Conservation (phyloP, 2,113 vertebrate genomes). For the Eurystomus gularis region DNA sequence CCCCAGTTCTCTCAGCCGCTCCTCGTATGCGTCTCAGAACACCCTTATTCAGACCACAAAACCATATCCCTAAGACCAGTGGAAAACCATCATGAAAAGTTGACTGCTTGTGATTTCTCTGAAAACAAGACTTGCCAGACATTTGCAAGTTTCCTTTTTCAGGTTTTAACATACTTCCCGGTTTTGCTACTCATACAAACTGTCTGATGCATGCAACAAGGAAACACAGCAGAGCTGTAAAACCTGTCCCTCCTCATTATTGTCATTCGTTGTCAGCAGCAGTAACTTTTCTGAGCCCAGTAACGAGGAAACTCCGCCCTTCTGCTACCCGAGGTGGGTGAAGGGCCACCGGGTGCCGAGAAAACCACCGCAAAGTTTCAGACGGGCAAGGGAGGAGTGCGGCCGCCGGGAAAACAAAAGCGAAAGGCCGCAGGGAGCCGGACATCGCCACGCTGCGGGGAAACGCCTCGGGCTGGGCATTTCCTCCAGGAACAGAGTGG, state of each 20-base stretch:
- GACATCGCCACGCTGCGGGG: background rate
- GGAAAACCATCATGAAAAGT: background rate
- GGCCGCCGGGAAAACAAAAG: background rate
- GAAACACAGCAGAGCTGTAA: background rate
- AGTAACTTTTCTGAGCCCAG: background rate
- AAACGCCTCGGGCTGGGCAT: fast-evolving
- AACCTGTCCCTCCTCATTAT: background rate
- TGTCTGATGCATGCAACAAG: background rate
- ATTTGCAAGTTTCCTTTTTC: background rate
- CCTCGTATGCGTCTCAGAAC: background rate
- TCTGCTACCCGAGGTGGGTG: fast-evolving
- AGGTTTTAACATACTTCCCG: background rate
- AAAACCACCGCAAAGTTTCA: background rate
- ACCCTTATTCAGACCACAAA: background rate
- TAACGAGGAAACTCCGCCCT: background rate
- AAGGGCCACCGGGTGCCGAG: background rate
- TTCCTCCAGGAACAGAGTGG: fast-evolving
- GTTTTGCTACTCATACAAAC: background rate
- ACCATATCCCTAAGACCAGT: fast-evolving
- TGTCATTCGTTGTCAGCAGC: background rate
- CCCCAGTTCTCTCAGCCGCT: no score
- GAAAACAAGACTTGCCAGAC: background rate
- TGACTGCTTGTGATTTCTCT: background rate
- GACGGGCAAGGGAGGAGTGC: background rate
- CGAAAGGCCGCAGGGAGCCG: background rate